Percentiles rank a stretch among this genome's conserved stretches.
phyloP scores from a whole-genome alignment of 1,140 invertebrate genomes.

The Megalonaias nervosa region DNA sequence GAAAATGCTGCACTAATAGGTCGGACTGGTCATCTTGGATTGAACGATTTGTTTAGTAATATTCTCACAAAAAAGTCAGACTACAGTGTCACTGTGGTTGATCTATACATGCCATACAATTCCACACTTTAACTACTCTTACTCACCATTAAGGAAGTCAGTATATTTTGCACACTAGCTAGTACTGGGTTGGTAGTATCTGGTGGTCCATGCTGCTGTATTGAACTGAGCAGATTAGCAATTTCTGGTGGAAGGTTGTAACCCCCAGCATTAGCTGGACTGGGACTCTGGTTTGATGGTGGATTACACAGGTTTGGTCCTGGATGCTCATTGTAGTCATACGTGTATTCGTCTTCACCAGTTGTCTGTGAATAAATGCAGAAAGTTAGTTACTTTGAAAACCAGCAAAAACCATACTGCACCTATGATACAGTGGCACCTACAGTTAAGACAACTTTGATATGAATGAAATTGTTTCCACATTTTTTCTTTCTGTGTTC shows the following conservation, averaged over 20 bases:
- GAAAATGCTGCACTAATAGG: no score
- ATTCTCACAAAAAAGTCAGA: no score
- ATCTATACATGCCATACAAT: no score
- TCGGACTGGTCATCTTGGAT: no score
- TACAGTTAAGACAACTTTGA: no score
- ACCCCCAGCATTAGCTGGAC: not conserved
- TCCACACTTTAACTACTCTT: no score
- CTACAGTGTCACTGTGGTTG: no score
- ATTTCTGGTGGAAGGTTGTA: slow-evolving; percentile 55
- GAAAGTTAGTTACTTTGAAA: not conserved
- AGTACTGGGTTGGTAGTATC: slow-evolving; percentile 41
- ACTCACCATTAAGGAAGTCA: slow-evolving; percentile 55
- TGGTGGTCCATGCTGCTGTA: slow-evolving; percentile 44
- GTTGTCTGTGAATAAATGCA: slow-evolving; percentile 43
- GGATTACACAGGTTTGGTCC: not conserved
- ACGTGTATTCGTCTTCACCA: slow-evolving; percentile 46
- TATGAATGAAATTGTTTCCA: not conserved
- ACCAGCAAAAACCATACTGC: not conserved
- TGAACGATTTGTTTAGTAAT: no score
- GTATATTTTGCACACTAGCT: slow-evolving; percentile 55
- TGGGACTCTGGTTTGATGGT: not conserved
- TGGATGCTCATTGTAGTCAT: slow-evolving; percentile 47
- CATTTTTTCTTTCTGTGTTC: not conserved
- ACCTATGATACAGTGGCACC: no score
- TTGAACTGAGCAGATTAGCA: slow-evolving; percentile 49